Conservation (phyloP, 1,140 invertebrate species). For the Acromyrmex charruanus region DNA sequence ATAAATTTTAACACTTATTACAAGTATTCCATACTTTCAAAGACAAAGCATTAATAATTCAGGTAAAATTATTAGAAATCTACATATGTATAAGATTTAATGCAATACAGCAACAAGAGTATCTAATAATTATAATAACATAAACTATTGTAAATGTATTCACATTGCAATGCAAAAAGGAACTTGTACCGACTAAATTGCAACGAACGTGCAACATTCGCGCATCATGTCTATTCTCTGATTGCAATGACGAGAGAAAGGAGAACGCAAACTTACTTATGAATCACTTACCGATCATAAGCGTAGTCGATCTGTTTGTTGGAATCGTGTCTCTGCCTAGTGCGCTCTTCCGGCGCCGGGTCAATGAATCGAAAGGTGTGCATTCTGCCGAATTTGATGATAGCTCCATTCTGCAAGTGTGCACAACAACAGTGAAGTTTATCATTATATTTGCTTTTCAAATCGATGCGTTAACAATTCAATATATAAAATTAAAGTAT, state of each 20-base stretch:
- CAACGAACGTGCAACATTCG: slow-evolving; percentile 43
- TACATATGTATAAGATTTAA: background rate
- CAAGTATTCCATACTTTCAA: background rate
- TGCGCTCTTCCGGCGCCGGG: slow-evolving; percentile 94
- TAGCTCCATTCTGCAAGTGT: slow-evolving; percentile 91
- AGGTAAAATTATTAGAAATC: background rate
- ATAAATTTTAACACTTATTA: background rate
- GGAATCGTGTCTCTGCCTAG: slow-evolving; percentile 91
- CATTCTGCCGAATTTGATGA: slow-evolving; percentile 96
- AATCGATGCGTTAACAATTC: background rate
- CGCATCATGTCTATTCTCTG: slow-evolving; percentile 17
- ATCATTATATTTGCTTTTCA: background rate
- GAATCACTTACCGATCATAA: slow-evolving; percentile 90
- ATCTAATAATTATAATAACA: background rate
- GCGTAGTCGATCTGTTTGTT: slow-evolving; percentile 89
- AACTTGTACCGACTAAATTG: background rate
- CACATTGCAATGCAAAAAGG: slow-evolving; percentile 5
- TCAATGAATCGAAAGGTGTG: slow-evolving; percentile 98
- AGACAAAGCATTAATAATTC: too few relatives aligned
- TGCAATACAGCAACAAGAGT: background rate
- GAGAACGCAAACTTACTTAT: slow-evolving; percentile 82
- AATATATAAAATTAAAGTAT: background rate
- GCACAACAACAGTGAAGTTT: background rate
- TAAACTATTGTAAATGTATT: slow-evolving; percentile 40
- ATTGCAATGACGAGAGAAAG: background rate